Evolutionary conservation across 2,888 invertebrate genomes (phyloP).

Genomic region (Acanthosepion lycidas): DNA sequence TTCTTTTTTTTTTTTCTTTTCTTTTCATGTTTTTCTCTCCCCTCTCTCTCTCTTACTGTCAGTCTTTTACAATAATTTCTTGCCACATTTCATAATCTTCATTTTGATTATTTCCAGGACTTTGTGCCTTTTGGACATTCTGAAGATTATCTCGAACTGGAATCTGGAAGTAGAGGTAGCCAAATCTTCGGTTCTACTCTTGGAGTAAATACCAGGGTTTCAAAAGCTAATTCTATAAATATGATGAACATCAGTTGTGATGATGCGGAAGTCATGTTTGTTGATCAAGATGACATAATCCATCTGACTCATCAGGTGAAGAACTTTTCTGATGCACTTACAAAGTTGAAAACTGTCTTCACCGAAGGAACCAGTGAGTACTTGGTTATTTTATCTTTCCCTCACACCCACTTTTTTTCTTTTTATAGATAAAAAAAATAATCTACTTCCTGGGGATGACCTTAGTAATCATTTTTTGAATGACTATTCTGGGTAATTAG

Average conservation of each 20-base stretch:
- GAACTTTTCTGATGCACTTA: constrained; percentile 76
- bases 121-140: constrained; percentile 33
- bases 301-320: constrained; percentile 76
- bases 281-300: constrained; percentile 76
- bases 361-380: constrained; percentile 72
- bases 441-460: too few relatives aligned
- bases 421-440: background rate
- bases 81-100: too few relatives aligned
- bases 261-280: constrained; percentile 69
- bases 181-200: constrained; percentile 14
- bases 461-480: too few relatives aligned
- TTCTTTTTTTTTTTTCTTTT: background rate
- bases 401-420: background rate
- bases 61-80: too few relatives aligned
- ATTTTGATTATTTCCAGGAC: background rate
- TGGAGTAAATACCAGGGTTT: constrained; percentile 1
- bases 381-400: background rate
- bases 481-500: too few relatives aligned
- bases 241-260: constrained; percentile 73
- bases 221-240: background rate
- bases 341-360: constrained; percentile 75
- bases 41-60: background rate
- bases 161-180: constrained; percentile 21
- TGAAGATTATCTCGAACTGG: constrained; percentile 9
- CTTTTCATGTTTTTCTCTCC: background rate